phyloP scores from a whole-genome alignment of 2,888 invertebrate genomes.

The Apodemia zela region DNA sequence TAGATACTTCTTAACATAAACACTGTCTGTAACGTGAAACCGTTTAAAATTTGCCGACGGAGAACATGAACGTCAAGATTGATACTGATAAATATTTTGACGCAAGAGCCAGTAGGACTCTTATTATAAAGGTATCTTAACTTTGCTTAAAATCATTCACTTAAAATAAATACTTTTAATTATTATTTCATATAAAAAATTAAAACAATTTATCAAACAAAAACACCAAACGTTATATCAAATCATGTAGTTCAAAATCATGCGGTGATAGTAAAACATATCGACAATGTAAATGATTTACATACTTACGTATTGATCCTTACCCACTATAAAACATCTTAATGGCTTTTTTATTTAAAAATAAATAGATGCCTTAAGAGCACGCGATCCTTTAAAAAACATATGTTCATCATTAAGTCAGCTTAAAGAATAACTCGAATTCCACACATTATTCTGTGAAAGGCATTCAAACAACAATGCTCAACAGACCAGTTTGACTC shows the following conservation, averaged over 20 bases:
- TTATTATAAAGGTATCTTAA: too few species aligned
- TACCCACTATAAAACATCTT: slow-evolving; percentile 12
- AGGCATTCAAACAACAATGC: slow-evolving; percentile 51
- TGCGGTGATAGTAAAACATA: not conserved
- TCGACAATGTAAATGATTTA: not conserved
- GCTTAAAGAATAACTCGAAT: slow-evolving; percentile 62
- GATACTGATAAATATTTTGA: too few species aligned
- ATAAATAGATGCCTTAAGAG: slow-evolving; percentile 25
- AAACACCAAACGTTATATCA: not conserved
- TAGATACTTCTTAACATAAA: too few species aligned
- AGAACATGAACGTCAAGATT: too few species aligned
- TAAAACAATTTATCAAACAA: slow-evolving; percentile 13
- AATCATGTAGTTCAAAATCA: slow-evolving; percentile 4
- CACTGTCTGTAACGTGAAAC: too few species aligned
- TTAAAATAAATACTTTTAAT: too few species aligned
- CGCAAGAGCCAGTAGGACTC: too few species aligned
- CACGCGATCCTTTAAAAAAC: slow-evolving; percentile 53
- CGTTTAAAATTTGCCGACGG: too few species aligned
- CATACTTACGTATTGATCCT: slow-evolving; percentile 10
- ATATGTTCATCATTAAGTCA: slow-evolving; percentile 65
- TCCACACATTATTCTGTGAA: slow-evolving; percentile 54
- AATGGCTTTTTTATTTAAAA: slow-evolving; percentile 15
- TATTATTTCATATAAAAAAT: not conserved
- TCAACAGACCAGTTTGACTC: slow-evolving; percentile 64
- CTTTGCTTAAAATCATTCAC: too few species aligned